Evolutionary conservation across 2,113 vertebrate genomes (phyloP).

Genomic region (Motacilla alba): DNA sequence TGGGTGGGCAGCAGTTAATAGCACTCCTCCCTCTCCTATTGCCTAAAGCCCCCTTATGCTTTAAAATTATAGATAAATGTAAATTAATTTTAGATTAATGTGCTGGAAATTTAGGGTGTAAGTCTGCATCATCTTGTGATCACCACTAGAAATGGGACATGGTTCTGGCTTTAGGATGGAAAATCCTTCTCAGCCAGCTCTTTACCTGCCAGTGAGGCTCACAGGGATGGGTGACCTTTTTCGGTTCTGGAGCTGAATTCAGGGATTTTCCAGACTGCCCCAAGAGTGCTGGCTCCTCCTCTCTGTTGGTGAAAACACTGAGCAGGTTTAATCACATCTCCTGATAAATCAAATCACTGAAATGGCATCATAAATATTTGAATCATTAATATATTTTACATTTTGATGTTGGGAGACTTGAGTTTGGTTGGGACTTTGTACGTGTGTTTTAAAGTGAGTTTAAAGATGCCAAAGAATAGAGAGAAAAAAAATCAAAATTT

Average conservation of each 20-base stretch:
- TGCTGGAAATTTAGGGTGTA: neutral
- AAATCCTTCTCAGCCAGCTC: neutral
- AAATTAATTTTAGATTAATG: neutral
- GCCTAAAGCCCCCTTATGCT: neutral
- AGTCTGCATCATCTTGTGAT: neutral
- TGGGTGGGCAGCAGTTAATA: neutral
- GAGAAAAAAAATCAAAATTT: neutral
- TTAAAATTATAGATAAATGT: neutral
- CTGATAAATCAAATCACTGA: neutral
- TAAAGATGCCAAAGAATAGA: neutral
- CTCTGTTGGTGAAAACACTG: neutral
- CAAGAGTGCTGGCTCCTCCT: neutral
- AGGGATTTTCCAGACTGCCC: neutral
- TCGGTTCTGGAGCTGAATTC: neutral
- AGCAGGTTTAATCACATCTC: neutral
- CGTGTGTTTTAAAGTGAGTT: neutral
- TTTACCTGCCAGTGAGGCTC: neutral
- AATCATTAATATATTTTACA: neutral
- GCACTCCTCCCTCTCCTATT: neutral
- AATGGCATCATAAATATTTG: neutral
- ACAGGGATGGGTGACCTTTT: neutral
- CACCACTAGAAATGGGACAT: neutral
- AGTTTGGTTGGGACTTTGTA: neutral
- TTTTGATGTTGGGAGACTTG: neutral
- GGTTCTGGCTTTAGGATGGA: neutral